Evolutionary conservation across 53 echinoderm and acorn worm species (phyloP), one percentile per base, ranked within the genome.

Genomic region (Antedon mediterranea): DNA sequence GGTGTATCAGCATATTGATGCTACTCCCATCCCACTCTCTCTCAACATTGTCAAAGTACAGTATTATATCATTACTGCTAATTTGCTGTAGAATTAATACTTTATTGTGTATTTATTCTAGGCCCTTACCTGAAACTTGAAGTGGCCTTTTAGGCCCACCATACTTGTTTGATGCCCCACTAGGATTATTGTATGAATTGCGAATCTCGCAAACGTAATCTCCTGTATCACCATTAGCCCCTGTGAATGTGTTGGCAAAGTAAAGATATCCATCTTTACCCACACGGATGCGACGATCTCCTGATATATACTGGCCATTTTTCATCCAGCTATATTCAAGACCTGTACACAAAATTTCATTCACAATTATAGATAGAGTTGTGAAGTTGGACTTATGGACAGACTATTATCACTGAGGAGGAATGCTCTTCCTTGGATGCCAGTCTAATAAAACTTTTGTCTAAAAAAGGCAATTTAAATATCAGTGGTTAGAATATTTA

Each of bases 211-310:
- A 91, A 28, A 75, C 30, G 71, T 91, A 91, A 14, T 6, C 26
- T 0, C 88, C 91, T 6, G 37, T 43, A 33, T 91, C 82, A 0
- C 0, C 6, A 13, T 43, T 23, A 31, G 28, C 27, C 11, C 88
- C 81, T 32, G 57, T 23, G 11, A 57, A 2, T 18, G 57, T 23
- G 57, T 78, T 81, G n/a, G 88, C 77, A 42, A 83, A 91, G 79
- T 88, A 91, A 9, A 91, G 86, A 4, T 72, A 73, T 11, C 91
- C 91, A 78, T 91, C 85, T 0, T 20, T 31, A 30, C 85, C 34
- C 0, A 74, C 73, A 26, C 82, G 78, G 0, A 72, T 26, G 14
- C 85, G 75, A 26, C 3, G 18, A 26, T 28, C 71, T n/a, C 9
- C 42, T 28, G 41, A 13, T 9, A 90, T 37, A 0, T 77, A 82